These are phyloP conservation scores for Carollia perspicillata DNA, from an alignment of 2,113 vertebrate genomes.

Conservation along the genomic window DNA sequence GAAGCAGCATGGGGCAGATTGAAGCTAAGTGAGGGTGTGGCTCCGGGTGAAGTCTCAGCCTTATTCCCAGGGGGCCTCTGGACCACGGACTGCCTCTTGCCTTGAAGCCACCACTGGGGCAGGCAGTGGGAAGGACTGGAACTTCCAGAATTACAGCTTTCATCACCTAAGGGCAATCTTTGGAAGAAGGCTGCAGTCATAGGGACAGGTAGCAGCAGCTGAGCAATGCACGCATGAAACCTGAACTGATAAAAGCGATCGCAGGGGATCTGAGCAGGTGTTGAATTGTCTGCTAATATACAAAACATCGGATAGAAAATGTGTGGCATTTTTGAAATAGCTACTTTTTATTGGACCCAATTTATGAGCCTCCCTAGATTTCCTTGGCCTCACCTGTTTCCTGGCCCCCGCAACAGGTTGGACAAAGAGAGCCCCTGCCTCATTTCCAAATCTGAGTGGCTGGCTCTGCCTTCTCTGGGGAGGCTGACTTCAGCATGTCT, in stretches of 20 bases:
- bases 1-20: background rate
- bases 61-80: too few species aligned
- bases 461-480: background rate
- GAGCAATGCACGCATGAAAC: background rate
- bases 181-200: background rate
- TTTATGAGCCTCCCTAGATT: background rate
- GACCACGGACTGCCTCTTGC: background rate
- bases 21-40: background rate
- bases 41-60: background rate
- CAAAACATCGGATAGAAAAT: background rate
- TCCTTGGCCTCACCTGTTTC: background rate
- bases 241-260: background rate
- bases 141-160: background rate
- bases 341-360: background rate
- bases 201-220: background rate
- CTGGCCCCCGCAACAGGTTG: background rate
- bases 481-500: background rate
- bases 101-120: background rate
- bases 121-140: background rate
- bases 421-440: background rate
- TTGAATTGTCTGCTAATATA: conserved; percentile 4
- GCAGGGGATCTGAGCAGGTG: background rate
- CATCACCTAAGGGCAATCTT: background rate
- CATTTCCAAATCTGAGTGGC: background rate
- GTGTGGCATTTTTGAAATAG: background rate